Conservation (phyloP, 2,888 invertebrate genomes). For the Apodemia duryi region DNA sequence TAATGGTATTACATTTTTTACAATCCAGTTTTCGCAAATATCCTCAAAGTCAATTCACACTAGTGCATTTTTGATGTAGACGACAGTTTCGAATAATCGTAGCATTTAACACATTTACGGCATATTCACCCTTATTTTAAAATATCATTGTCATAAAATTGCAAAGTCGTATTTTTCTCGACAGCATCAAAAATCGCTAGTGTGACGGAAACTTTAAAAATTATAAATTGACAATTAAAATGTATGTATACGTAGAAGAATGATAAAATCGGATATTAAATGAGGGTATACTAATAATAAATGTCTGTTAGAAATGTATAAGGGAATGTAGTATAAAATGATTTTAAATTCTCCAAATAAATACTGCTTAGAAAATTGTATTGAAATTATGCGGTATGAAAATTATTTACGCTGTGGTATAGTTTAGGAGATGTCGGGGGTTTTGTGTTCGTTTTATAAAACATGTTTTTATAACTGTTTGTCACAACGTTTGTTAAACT, state of each 20-base stretch:
- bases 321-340: constrained; percentile 17
- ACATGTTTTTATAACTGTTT: not conserved
- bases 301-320: constrained; percentile 17
- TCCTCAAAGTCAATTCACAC: no score
- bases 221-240: constrained; percentile 23
- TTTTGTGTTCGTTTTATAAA: not conserved
- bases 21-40: no score
- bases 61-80: no score
- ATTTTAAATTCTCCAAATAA: not conserved
- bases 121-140: no score
- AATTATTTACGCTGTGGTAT: constrained; percentile 13
- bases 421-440: not conserved
- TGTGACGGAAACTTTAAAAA: not conserved
- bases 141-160: not conserved
- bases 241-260: constrained; percentile 37
- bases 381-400: constrained; percentile 23
- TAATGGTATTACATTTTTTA: no score
- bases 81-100: no score
- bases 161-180: not conserved
- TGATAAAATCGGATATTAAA: constrained; percentile 33
- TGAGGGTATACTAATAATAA: constrained; percentile 32
- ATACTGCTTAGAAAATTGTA: constrained; percentile 21
- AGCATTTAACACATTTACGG: no score
- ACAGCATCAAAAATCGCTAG: constrained; percentile 1
- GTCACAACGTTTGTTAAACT: no score